These are phyloP conservation scores for Conger conger DNA, from an alignment of 2,113 vertebrate species.

Conservation along the genomic window DNA sequence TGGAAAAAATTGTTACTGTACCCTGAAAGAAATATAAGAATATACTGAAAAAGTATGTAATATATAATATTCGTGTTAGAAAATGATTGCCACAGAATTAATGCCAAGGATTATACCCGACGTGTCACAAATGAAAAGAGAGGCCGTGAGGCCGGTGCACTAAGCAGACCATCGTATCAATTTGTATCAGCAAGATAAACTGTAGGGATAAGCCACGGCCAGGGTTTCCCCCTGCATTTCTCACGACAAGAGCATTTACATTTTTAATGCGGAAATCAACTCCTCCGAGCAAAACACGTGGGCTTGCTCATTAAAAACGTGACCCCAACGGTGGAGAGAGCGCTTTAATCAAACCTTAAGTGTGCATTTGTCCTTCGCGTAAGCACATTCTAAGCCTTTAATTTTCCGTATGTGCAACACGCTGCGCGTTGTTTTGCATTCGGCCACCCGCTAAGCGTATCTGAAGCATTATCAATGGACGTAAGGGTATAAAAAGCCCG, in stretches of 20 bases:
- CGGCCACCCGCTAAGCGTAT: neutral
- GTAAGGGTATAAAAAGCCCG: neutral
- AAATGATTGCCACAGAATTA: constrained; percentile 9
- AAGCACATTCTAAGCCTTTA: neutral
- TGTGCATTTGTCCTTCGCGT: neutral
- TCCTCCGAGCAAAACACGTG: neutral
- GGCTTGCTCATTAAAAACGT: neutral
- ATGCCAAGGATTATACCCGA: neutral
- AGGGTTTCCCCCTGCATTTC: neutral
- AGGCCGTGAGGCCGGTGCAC: neutral
- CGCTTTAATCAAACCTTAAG: neutral
- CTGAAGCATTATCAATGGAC: neutral
- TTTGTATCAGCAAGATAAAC: neutral
- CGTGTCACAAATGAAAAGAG: neutral
- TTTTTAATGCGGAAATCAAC: constrained; percentile 8
- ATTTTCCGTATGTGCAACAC: neutral
- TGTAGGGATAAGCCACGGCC: neutral
- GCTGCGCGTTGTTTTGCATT: neutral
- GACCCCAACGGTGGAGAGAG: neutral
- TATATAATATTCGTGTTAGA: neutral
- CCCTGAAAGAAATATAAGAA: no score
- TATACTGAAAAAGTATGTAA: neutral
- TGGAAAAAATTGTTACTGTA: neutral
- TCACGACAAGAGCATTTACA: neutral
- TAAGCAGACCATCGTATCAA: neutral